phyloP scores from a whole-genome alignment of 2,113 vertebrate species.

The Ammospiza nelsoni region DNA sequence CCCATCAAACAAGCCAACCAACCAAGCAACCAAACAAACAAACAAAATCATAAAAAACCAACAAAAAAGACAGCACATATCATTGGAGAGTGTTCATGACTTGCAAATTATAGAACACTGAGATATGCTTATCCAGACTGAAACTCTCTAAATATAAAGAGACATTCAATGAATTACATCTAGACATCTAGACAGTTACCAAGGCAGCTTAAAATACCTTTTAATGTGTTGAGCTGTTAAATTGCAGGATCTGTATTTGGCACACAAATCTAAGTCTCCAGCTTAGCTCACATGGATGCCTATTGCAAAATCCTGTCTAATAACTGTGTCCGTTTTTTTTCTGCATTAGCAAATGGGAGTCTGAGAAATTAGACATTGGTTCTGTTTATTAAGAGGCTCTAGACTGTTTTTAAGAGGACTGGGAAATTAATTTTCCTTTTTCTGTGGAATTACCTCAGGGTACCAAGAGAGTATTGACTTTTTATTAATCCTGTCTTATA shows the following conservation, averaged over 20 bases:
- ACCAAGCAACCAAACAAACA: too few relatives aligned
- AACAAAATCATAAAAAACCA: too few relatives aligned
- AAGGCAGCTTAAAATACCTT: neutral
- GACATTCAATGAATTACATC: neutral
- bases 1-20: too few relatives aligned
- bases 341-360: neutral
- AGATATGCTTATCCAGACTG: neutral
- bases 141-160: neutral
- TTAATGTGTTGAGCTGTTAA: neutral
- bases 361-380: neutral
- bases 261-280: neutral
- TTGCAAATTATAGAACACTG: neutral
- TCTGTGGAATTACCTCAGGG: neutral
- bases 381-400: neutral
- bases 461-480: neutral
- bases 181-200: neutral
- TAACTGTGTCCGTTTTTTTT: neutral
- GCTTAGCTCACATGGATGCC: neutral
- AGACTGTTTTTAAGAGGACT: neutral
- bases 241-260: neutral
- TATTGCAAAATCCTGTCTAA: neutral
- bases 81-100: neutral
- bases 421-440: neutral
- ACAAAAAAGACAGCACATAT: neutral
- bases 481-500: neutral